Base-by-base conservation (phyloP, 2,113 vertebrate species). In the Callopanchax toddi region DNA sequence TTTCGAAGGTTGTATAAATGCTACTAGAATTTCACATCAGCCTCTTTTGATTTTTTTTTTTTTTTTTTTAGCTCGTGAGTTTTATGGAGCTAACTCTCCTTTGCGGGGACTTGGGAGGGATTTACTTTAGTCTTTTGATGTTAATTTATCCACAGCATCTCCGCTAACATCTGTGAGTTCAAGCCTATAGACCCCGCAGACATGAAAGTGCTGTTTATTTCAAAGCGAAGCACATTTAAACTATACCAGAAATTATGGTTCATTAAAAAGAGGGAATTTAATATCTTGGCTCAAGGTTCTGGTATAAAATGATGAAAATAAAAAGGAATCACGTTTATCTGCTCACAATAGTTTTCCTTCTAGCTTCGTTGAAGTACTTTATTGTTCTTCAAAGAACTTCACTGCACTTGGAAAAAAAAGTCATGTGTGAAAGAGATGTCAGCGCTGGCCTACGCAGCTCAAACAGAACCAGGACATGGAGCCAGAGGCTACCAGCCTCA, bases 401-500 rank as follows among this genome's bases (percentile, higher is more conserved):
- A 46, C 20, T 49, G 29, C 25, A 15, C 18, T 18, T 11, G 43
- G 29, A 69, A 40, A 11, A 13, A 46, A 21, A 17, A 3, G 9
- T 40, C 26, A 20, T 20, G 60, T 39, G 40, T 22, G 36, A 77
- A 51, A 54, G 66, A 64, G 49, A 70, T 37, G 73, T 67, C 60
- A 59, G 44, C 50, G 58, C 18, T 57, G 50, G 54, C 45, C 65
- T 25, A 52, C 62, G 56, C 74, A 66, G 49, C 62, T 79, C 25
- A 2, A 69, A 53, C 60, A 48, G 64, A 74, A 67, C 73, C 76
- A 69, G 55, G 60, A 69, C 79, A 61, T 70, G 66, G 82, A 65
- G 74, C 66, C 62, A 18, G 66, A 26, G 71, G 68, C 76, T 64
- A 76, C 71, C 60, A 74, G 76, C 76, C 76, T 76, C 62, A 8